Conservation (phyloP, 1,140 invertebrate species). For the Manduca sexta region DNA sequence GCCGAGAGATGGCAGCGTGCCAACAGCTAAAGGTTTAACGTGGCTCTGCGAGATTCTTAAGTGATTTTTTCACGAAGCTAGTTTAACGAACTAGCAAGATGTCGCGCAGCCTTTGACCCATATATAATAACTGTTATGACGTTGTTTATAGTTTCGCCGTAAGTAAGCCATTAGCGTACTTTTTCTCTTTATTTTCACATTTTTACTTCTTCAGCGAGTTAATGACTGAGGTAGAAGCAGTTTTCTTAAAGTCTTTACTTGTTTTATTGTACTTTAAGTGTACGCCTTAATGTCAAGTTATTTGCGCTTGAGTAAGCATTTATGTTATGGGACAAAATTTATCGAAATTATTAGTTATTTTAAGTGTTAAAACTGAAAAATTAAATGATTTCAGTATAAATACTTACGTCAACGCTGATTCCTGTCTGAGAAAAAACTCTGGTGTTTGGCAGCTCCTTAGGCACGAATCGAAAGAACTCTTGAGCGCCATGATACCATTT, state of each 20-base stretch:
- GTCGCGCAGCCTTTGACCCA: constrained; percentile 55
- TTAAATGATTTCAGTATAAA: background rate
- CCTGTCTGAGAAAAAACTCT: constrained; percentile 77
- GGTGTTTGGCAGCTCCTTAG: constrained; percentile 81
- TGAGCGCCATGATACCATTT: constrained; percentile 88
- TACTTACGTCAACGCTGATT: constrained; percentile 84
- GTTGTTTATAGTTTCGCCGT: constrained; percentile 38
- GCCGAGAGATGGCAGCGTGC: constrained; percentile 39
- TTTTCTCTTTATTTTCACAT: constrained; percentile 17
- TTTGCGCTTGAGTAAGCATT: background rate
- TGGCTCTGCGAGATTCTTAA: constrained; percentile 50
- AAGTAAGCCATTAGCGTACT: constrained; percentile 32
- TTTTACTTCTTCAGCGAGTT: constrained; percentile 6
- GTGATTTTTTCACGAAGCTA: constrained; percentile 54
- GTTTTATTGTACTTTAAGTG: constrained; percentile 5
- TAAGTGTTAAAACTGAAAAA: too few species aligned
- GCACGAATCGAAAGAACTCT: constrained; percentile 85
- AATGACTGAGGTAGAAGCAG: constrained; percentile 12
- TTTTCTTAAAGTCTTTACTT: constrained; percentile 1
- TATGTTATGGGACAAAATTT: background rate
- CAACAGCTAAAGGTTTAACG: constrained; percentile 58
- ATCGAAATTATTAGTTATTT: too few species aligned
- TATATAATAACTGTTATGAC: constrained; percentile 56
- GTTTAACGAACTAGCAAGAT: constrained; percentile 63
- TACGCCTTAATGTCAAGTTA: constrained; percentile 1